These are phyloP conservation scores for Drosophila atripex DNA, from an alignment of 2,888 invertebrate species.

Conservation along the genomic window DNA sequence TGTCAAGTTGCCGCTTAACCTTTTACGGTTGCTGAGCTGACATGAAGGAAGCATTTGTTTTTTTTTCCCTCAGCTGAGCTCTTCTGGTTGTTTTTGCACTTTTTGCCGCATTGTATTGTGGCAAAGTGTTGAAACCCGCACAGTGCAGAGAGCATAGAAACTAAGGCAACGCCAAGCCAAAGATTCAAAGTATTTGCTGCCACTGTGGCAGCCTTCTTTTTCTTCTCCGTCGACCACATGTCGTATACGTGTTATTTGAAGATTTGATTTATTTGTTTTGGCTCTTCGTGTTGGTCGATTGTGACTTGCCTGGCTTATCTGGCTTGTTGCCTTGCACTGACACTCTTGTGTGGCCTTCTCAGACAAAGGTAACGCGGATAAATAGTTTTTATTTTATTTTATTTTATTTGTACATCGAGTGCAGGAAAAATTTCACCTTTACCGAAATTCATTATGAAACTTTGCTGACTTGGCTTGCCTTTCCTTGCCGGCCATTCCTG, in stretches of 20 bases:
- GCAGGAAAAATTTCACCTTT: conserved; percentile 68
- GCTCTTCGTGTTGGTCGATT: conserved; percentile 55
- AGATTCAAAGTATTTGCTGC: conserved; percentile 2
- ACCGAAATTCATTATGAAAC: conserved; percentile 63
- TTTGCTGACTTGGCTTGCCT: conserved; percentile 45
- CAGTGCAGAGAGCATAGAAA: conserved; percentile 38
- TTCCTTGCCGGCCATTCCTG: conserved; percentile 59
- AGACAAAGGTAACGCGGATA: conserved; percentile 27
- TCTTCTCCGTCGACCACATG: conserved; percentile 48
- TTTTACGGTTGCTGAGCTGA: conserved; percentile 71
- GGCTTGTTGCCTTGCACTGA: conserved; percentile 45
- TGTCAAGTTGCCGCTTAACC: conserved; percentile 82
- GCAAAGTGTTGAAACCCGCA: conserved; percentile 47
- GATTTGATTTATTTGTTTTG: conserved; percentile 74
- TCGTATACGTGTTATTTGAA: conserved; percentile 67
- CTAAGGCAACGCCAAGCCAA: conserved; percentile 38
- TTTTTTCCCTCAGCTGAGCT: conserved; percentile 19
- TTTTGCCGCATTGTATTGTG: conserved; percentile 59
- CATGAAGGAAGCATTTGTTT: conserved; percentile 74
- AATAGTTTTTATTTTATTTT: conserved; percentile 48
- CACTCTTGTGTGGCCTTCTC: conserved; percentile 46
- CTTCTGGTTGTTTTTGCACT: conserved; percentile 16
- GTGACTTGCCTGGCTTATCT: conserved; percentile 36
- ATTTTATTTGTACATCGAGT: conserved; percentile 38
- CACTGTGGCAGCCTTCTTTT: conserved; percentile 12